Percentiles rank a stretch among this genome's conserved stretches.
Conservation (phyloP, 2,888 invertebrate species). For the Sisyra terminalis region DNA sequence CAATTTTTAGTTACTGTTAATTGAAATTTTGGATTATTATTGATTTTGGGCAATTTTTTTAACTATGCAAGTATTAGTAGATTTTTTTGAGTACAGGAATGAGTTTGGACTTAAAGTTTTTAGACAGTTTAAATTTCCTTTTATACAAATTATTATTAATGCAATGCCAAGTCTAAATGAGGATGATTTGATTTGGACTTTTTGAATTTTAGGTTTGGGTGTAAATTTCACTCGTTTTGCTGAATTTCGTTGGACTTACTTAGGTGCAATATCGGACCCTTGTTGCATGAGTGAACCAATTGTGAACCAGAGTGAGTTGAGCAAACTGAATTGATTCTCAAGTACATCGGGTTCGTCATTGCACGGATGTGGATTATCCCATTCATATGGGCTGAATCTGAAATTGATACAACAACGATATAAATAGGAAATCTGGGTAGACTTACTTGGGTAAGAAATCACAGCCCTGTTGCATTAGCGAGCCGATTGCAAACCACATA, state of each 20-base stretch:
- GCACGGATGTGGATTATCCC: conserved; percentile 78
- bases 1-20: too few species aligned
- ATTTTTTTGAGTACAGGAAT: too few species aligned
- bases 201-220: too few species aligned
- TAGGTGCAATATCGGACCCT: conserved; percentile 83
- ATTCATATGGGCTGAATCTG: conserved; percentile 87
- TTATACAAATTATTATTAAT: too few species aligned
- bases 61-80: too few species aligned
- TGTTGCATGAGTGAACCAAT: conserved; percentile 86
- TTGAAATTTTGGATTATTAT: too few species aligned
- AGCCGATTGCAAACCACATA: conserved; percentile 95
- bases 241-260: conserved; percentile 41
- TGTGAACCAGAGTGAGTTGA: conserved; percentile 91
- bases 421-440: conserved; percentile 13
- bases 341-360: conserved; percentile 69
- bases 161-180: too few species aligned
- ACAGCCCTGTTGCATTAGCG: conserved; percentile 91
- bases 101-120: too few species aligned
- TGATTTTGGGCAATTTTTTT: too few species aligned
- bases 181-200: too few species aligned
- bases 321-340: conserved; percentile 80
- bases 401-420: conserved; percentile 14
- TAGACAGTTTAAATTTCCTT: too few species aligned
- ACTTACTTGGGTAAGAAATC: conserved; percentile 88
- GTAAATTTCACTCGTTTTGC: not conserved